A percentile compares a stretch with the other conserved stretches of the same genome.
phyloP scores from a whole-genome alignment of 2,113 vertebrate species.

The Phylloscopus trochiloides region DNA sequence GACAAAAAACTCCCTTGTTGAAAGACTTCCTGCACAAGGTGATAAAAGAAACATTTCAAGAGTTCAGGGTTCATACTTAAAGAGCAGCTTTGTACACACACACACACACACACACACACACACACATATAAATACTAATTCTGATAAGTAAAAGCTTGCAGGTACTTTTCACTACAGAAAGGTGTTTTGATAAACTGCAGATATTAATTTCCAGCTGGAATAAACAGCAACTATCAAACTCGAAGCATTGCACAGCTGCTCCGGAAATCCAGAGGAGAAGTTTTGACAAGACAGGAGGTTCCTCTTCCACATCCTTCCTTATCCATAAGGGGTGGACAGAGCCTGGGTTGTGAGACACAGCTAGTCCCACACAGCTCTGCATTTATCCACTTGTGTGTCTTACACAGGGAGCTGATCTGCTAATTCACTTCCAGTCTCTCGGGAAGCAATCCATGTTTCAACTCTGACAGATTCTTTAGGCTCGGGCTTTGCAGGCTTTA shows the following conservation, averaged over 20 bases:
- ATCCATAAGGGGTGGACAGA: neutral
- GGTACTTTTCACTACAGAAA: neutral
- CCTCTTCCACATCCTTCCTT: neutral
- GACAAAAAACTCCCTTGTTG: neutral
- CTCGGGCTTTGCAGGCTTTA: neutral
- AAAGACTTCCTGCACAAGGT: neutral
- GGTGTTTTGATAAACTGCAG: neutral
- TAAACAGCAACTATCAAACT: neutral
- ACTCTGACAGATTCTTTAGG: neutral
- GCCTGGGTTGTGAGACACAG: neutral
- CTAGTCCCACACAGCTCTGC: neutral
- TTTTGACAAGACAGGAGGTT: neutral
- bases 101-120: neutral
- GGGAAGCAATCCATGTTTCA: neutral
- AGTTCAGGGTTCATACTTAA: neutral
- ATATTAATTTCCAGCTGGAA: neutral
- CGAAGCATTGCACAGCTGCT: neutral
- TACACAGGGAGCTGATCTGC: neutral
- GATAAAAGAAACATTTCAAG: neutral
- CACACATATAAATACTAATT: neutral
- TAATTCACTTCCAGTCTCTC: neutral
- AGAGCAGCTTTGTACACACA: neutral
- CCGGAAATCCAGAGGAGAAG: neutral
- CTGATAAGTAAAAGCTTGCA: neutral
- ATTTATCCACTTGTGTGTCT: neutral